A percentile compares a stretch with the other conserved stretches of the same genome.
These are phyloP conservation scores for Carcinoscorpius rotundicauda DNA, from an alignment of 1,140 invertebrate genomes.

Conservation along the genomic window DNA sequence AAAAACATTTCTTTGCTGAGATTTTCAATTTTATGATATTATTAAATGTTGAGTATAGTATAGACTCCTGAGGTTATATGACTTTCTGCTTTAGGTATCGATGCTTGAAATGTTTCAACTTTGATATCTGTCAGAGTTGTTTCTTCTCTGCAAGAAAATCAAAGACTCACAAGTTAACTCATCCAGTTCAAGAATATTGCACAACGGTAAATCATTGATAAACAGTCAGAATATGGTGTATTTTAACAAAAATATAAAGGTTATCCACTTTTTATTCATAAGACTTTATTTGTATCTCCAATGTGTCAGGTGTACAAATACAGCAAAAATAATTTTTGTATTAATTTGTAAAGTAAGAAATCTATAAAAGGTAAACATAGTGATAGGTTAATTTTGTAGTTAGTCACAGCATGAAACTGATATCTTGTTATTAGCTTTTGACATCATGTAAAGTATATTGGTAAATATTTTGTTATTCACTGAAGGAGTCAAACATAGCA, in stretches of 20 bases:
- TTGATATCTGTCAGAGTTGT: slow-evolving; percentile 98
- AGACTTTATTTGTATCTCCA: neutral
- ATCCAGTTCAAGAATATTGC: slow-evolving; percentile 99
- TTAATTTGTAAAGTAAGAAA: slow-evolving; percentile 3
- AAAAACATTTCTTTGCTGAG: too few species aligned
- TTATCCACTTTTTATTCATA: slow-evolving; percentile 1
- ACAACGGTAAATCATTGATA: slow-evolving; percentile 60
- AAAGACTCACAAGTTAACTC: slow-evolving; percentile 94
- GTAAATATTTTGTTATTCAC: too few species aligned
- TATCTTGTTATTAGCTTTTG: too few species aligned
- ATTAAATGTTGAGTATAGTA: too few species aligned
- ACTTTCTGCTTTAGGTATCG: slow-evolving; percentile 56
- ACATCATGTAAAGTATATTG: too few species aligned
- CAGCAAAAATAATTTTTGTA: neutral
- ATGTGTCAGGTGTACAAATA: too few species aligned
- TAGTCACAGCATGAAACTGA: too few species aligned
- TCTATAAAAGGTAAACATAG: neutral
- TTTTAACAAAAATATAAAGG: neutral
- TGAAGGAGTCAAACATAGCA: too few species aligned
- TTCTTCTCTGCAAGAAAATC: slow-evolving; percentile 95
- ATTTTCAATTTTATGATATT: too few species aligned
- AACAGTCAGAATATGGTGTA: neutral
- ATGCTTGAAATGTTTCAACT: slow-evolving; percentile 98
- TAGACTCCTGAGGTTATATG: too few species aligned
- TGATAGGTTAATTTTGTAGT: too few species aligned